These are phyloP conservation scores for Naja naja DNA, from an alignment of 2,113 vertebrate species.

Conservation along the genomic window DNA sequence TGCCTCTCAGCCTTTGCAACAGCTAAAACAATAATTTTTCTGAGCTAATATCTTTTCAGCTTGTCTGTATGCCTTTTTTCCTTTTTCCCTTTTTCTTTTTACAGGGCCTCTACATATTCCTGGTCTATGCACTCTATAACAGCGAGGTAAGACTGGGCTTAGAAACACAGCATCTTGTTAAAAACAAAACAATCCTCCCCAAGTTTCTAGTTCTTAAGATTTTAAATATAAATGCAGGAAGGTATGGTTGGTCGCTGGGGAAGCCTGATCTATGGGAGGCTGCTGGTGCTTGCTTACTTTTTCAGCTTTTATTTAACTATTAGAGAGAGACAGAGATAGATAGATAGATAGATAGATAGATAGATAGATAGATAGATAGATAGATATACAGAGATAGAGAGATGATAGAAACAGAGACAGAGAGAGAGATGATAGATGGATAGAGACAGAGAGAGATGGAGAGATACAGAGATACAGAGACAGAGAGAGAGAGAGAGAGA, in stretches of 20 bases:
- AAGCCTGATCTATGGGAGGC: neutral
- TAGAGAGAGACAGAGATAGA: too few species aligned
- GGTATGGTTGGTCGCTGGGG: neutral
- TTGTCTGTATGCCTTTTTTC: neutral
- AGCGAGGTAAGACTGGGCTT: slow-evolving; percentile 79
- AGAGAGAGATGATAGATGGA: too few species aligned
- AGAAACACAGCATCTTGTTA: neutral
- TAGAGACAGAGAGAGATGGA: too few species aligned
- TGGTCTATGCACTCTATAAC: slow-evolving; percentile 87
- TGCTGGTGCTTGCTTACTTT: too few species aligned
- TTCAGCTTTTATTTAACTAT: too few species aligned
- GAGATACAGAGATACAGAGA: too few species aligned
- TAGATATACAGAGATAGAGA: too few species aligned
- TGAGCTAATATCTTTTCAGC: neutral
- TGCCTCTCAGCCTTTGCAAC: neutral
- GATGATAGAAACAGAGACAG: too few species aligned
- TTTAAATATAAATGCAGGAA: neutral
- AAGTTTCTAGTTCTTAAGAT: neutral
- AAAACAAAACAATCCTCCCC: neutral
- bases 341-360: too few species aligned
- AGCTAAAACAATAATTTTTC: neutral
- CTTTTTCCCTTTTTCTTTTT: slow-evolving; percentile 34
- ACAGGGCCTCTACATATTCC: slow-evolving; percentile 90
- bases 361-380: too few species aligned
- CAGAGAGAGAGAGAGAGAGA: too few species aligned